These are phyloP conservation scores for Cheilosia impressa DNA, from an alignment of 2,888 invertebrate species.

Conservation along the genomic window DNA sequence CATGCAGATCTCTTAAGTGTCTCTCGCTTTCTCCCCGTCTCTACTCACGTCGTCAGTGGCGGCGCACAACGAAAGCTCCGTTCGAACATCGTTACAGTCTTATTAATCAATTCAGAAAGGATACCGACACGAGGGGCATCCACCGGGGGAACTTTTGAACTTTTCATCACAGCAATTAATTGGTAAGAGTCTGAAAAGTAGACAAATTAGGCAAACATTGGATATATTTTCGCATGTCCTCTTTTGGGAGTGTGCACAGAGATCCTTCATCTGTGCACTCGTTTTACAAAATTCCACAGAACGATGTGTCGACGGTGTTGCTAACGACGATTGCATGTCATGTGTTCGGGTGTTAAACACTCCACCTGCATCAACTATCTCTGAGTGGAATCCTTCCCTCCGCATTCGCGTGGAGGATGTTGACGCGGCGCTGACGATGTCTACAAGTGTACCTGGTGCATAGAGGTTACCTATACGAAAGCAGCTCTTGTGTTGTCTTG, in stretches of 20 bases:
- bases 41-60: background rate
- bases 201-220: conserved; percentile 75
- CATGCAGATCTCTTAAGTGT: conserved; percentile 13
- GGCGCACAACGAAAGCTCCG: background rate
- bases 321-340: conserved; percentile 68
- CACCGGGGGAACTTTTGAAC: conserved; percentile 58
- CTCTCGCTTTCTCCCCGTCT: conserved; percentile 12
- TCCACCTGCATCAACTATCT: conserved; percentile 71
- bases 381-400: conserved; percentile 34
- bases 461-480: conserved; percentile 42
- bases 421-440: conserved; percentile 11
- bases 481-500: background rate
- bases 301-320: conserved; percentile 22
- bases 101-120: conserved; percentile 60
- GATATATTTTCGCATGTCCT: conserved; percentile 35
- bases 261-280: conserved; percentile 27
- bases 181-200: conserved; percentile 72
- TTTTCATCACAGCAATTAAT: conserved; percentile 75
- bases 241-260: background rate
- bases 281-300: conserved; percentile 46
- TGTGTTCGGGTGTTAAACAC: conserved; percentile 63
- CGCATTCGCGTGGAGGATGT: conserved; percentile 18
- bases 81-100: conserved; percentile 51
- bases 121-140: conserved; percentile 17
- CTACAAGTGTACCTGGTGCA: conserved; percentile 27